Conservation (phyloP, 2,797 vertebrate species). For the Odontamblyopus rebecca region DNA sequence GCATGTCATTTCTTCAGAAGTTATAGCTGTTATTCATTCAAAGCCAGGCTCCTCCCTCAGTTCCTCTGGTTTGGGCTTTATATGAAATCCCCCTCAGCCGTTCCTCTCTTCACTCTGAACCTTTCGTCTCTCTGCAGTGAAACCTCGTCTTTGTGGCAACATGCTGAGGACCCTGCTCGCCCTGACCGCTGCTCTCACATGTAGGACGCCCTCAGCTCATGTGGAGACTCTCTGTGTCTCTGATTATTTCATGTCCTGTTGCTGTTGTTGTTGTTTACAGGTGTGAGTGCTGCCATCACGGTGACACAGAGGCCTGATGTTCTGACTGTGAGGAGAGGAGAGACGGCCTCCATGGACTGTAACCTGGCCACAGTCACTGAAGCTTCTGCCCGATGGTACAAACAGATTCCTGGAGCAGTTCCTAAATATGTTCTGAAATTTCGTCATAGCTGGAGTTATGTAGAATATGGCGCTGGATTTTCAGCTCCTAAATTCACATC, state of each 20-base stretch:
- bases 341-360: constrained; percentile 53
- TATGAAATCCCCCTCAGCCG: too few species aligned
- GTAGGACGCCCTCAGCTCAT: constrained; percentile 19
- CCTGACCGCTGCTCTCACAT: constrained; percentile 33
- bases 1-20: too few species aligned
- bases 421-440: constrained; percentile 5
- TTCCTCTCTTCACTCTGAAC: too few species aligned
- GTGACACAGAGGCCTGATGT: constrained; percentile 62
- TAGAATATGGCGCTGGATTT: constrained; percentile 22
- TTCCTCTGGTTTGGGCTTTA: too few species aligned
- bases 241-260: constrained; percentile 6
- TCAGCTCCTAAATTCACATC: constrained; percentile 41
- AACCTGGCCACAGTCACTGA: background rate
- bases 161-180: constrained; percentile 38
- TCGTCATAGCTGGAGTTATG: accelerated
- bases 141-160: constrained; percentile 7
- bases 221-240: constrained; percentile 56
- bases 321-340: constrained; percentile 46
- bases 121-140: too few species aligned
- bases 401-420: constrained; percentile 36
- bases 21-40: too few species aligned
- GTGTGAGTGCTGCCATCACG: constrained; percentile 58
- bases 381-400: constrained; percentile 14
- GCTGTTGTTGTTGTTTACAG: constrained; percentile 45
- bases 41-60: too few species aligned